Evolutionary conservation across 2,888 invertebrate genomes (phyloP), one percentile per base, ranked within the genome.

Genomic region (Aleiodes alternator): DNA sequence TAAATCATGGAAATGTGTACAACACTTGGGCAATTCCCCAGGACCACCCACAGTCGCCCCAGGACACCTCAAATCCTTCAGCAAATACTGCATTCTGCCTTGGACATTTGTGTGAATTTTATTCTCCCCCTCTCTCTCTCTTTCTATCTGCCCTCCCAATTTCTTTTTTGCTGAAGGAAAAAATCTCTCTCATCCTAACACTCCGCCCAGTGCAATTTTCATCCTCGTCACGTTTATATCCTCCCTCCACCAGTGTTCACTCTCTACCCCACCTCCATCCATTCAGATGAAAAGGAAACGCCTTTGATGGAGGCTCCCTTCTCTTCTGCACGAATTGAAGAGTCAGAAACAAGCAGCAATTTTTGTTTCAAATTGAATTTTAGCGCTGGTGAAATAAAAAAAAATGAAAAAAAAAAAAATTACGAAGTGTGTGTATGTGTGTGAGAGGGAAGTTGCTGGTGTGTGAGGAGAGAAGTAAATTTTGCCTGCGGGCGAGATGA

Each of bases 351-450:
- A 75, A 75, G 71, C 71, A 68, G 75, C 31, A 55, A 71, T 71
- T 75, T 75, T 75, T 59, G 71, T 51, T 75, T 72, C 51, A 75
- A 75, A 75, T 75, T 75, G 75, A 75, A 75, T 75, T 75, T 72
- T 57, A 71, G 71, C 11, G 68, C n/a, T 23, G 34, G 31, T 53
- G 51, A 14, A 53, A 53, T 12, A n/a, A 31, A n/a, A 38, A 55
- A 70, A 66, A 68, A 72, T 7, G 4, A 9, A 43, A 43, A 43
- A 43, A 43, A 43, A 34, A 34, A 6, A 34, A 3, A 43, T 43
- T 73, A 51, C 50, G 69, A 53, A 23, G 66, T 53, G 29, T n/a
- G 43, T 51, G 69, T 11, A 34, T 29, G 16, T 59, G 7, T 11
- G 11, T 38, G 43, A 23, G 23, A 23, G 23, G 23, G 23, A 23